Percentiles rank a stretch among this genome's conserved stretches.
phyloP scores from a whole-genome alignment of 2,113 vertebrate genomes.

The Sylvicapra grimmia region DNA sequence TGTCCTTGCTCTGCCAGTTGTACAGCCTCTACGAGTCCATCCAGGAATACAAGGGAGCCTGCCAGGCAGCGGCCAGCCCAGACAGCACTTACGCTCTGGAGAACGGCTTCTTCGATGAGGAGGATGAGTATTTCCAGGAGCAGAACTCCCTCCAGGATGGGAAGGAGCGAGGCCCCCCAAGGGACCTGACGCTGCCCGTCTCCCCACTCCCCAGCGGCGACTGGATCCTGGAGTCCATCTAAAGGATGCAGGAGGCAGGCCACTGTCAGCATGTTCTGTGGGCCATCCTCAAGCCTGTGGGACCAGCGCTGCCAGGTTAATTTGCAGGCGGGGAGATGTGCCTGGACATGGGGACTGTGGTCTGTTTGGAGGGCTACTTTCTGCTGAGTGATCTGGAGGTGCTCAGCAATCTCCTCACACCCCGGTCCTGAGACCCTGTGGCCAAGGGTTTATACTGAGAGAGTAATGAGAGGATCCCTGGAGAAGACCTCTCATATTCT shows the following conservation, averaged over 20 bases:
- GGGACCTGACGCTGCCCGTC: slow-evolving; percentile 44
- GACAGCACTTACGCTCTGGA: slow-evolving; percentile 87
- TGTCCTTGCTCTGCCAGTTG: slow-evolving; percentile 97
- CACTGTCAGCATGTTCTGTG: slow-evolving; percentile 43
- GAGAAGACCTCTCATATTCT: neutral
- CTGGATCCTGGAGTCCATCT: slow-evolving; percentile 84
- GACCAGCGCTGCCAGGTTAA: slow-evolving; percentile 51
- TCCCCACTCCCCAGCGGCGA: slow-evolving; percentile 27
- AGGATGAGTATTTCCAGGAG: slow-evolving; percentile 91
- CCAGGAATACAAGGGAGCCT: slow-evolving; percentile 98
- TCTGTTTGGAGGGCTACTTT: neutral
- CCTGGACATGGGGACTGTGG: neutral
- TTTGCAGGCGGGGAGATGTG: slow-evolving; percentile 60
- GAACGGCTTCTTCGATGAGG: slow-evolving; percentile 96
- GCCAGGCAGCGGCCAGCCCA: slow-evolving; percentile 90
- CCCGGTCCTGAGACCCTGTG: accelerated
- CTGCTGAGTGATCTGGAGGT: neutral
- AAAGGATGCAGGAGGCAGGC: neutral
- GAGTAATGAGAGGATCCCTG: accelerated
- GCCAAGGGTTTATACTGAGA: neutral
- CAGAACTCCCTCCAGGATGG: slow-evolving; percentile 25
- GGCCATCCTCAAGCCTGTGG: slow-evolving; percentile 44
- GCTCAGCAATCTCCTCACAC: neutral
- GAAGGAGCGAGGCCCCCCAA: slow-evolving; percentile 22
- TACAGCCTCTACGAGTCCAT: slow-evolving; percentile 98